These are phyloP conservation scores for Eupithecia subumbrata DNA, from an alignment of 2,888 invertebrate species.

Conservation along the genomic window DNA sequence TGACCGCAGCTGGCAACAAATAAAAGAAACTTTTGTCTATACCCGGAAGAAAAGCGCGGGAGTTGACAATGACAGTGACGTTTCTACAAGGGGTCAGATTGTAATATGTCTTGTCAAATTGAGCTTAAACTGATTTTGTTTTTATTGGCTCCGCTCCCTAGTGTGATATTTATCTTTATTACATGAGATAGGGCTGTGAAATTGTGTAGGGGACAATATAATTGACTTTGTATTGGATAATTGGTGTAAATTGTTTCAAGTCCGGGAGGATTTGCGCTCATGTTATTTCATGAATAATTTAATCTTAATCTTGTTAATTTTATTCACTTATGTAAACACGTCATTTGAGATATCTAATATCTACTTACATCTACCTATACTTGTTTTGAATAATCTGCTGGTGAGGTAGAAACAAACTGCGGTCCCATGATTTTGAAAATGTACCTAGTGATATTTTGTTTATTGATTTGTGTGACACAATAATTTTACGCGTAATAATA, in stretches of 20 bases:
- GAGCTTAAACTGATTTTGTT: constrained; percentile 79
- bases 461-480: neutral
- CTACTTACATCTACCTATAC: neutral
- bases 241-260: constrained; percentile 73
- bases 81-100: constrained; percentile 53
- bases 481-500: neutral
- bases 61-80: constrained; percentile 69
- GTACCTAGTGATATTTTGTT: neutral
- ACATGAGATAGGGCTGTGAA: constrained; percentile 73
- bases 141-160: constrained; percentile 75
- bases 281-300: constrained; percentile 50
- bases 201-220: constrained; percentile 73
- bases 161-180: constrained; percentile 81
- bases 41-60: constrained; percentile 63
- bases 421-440: neutral
- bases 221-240: constrained; percentile 78
- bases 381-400: neutral
- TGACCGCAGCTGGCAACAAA: constrained; percentile 62
- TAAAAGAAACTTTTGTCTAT: constrained; percentile 54
- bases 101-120: constrained; percentile 77
- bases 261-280: constrained; percentile 53
- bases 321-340: constrained; percentile 2
- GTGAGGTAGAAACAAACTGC: neutral
- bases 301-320: constrained; percentile 40
- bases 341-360: neutral